Percentiles rank a stretch among this genome's conserved stretches.
Evolutionary conservation across 2,888 invertebrate genomes (phyloP).

Genomic region (Hermodice carunculata): DNA sequence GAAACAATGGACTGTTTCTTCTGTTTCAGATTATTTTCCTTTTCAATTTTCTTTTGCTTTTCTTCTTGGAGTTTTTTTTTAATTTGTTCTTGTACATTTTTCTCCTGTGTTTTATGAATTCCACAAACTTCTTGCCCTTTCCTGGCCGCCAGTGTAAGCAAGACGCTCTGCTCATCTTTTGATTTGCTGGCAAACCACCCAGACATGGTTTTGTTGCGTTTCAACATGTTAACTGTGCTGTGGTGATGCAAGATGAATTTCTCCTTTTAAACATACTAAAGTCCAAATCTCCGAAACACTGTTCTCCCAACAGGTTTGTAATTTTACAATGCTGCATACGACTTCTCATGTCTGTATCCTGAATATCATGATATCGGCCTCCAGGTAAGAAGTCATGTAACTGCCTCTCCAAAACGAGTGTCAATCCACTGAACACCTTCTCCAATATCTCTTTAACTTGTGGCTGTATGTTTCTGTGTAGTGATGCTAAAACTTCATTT

Average conservation of each 20-base stretch:
- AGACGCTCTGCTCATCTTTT: neutral
- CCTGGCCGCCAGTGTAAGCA: neutral
- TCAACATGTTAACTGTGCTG: neutral
- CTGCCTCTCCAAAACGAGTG: neutral
- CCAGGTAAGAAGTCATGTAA: slow-evolving; percentile 5
- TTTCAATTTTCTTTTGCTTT: too few relatives aligned
- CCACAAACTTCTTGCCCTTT: neutral
- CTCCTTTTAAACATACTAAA: neutral
- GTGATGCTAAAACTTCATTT: too few relatives aligned
- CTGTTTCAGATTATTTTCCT: neutral
- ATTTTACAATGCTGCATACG: neutral
- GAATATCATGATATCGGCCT: neutral
- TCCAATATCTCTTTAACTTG: neutral
- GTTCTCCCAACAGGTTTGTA: neutral
- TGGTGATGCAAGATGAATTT: neutral
- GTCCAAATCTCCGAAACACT: neutral
- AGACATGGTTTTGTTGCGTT: neutral
- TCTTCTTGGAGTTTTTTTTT: too few relatives aligned
- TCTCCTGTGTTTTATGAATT: neutral
- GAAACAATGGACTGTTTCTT: neutral
- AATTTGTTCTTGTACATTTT: neutral
- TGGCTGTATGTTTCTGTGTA: too few relatives aligned
- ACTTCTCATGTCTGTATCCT: neutral
- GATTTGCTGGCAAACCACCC: neutral
- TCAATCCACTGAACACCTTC: neutral